These are phyloP conservation scores for Tetramorium parvispinum DNA, from an alignment of 1,140 invertebrate genomes.

Conservation along the genomic window DNA sequence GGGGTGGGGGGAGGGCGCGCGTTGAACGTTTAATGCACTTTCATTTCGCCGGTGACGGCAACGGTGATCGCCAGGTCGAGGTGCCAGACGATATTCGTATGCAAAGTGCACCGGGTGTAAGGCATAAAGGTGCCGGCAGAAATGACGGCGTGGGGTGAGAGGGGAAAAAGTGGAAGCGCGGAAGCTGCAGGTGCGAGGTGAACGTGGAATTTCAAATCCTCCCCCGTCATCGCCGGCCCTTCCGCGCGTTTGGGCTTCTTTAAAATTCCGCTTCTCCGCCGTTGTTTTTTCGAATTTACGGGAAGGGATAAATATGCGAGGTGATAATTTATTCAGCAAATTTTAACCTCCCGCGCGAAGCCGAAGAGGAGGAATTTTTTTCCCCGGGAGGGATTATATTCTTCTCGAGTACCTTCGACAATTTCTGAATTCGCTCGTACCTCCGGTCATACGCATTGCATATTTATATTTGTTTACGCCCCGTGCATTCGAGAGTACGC, in stretches of 20 bases:
- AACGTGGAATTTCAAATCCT: slow-evolving; percentile 59
- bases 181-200: slow-evolving; percentile 53
- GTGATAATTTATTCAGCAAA: slow-evolving; percentile 35
- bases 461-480: neutral
- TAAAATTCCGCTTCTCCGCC: slow-evolving; percentile 21
- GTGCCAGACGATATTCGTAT: slow-evolving; percentile 65
- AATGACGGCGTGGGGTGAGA: slow-evolving; percentile 46
- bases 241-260: slow-evolving; percentile 2
- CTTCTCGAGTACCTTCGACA: neutral
- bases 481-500: neutral
- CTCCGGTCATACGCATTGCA: neutral
- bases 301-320: slow-evolving; percentile 18
- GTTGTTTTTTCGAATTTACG: slow-evolving; percentile 39
- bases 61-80: slow-evolving; percentile 50
- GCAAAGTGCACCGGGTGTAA: slow-evolving; percentile 66
- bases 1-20: neutral
- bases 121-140: slow-evolving; percentile 52
- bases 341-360: neutral
- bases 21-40: slow-evolving; percentile 72
- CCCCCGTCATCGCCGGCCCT: neutral
- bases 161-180: slow-evolving; percentile 23
- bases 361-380: neutral
- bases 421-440: neutral
- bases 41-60: slow-evolving; percentile 67
- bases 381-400: neutral